Base-by-base conservation (phyloP, 2,113 vertebrate species). In the Psammodynastes pulverulentus region DNA sequence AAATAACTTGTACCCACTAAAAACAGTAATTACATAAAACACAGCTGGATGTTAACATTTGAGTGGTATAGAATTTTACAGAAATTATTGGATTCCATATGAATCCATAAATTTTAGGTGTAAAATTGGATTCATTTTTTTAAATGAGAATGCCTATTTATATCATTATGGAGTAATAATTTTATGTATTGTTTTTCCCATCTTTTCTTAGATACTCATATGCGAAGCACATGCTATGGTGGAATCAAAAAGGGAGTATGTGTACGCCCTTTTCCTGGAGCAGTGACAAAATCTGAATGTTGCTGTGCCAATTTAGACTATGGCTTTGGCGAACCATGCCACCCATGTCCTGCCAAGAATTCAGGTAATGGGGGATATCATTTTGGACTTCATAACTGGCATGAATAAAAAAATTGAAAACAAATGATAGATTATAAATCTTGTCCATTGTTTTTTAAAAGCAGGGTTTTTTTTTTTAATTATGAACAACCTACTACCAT, bases 191-290 rank as follows among this genome's bases (percentile, higher is more conserved):
- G 48, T 5, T 91, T 91, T 92, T 24, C 8, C 87, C 92, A 4
- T 45, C 58, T 17, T 45, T 79, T 93, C 53, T 87, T 24, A 97
- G 98, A 98, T 87, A 98, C 98, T 67, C 98, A 98, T 17, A 91
- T 98, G 96, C 97, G 97, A 85, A 98, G 97, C 94, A 98, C 97
- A 1, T 98, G 98, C 94, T 98, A 98, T 58, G 98, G 98, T 90
- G 94, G 95, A 48, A 97, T 98, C 88, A 97, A 96, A 72, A 98
- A 96, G 92, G 97, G 97, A 29, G 88, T 92, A 0, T 98, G 98
- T 95, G 93, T 97, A 3, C 96, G 95, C 58, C 97, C 97, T 62
- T 97, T 98, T 91, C 97, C 96, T 54, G 97, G 97, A 56, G 96
- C 98, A 45, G 97, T 98, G 91, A 98, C 98, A 46, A 98, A 97